Percentiles rank a stretch among this genome's conserved stretches.
Evolutionary conservation across 2,113 vertebrate species (phyloP).

Genomic region (Leucoraja erinaceus): DNA sequence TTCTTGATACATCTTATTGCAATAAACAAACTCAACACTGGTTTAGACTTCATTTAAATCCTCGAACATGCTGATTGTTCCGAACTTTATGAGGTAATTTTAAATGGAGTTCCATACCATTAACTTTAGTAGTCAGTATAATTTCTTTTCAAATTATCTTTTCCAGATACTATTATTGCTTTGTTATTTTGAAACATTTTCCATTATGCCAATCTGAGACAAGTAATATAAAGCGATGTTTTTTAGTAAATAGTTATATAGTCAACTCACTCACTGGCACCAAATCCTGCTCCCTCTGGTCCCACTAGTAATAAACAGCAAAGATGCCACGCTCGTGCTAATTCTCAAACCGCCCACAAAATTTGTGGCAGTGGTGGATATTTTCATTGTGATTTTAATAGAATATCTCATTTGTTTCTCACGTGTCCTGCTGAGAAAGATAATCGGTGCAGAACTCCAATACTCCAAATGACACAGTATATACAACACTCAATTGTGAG

Average conservation of each 20-base stretch:
- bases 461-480: no score
- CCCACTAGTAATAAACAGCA: neutral
- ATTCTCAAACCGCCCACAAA: neutral
- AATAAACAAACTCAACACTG: constrained; percentile 28
- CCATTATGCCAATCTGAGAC: neutral
- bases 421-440: neutral
- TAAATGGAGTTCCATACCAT: constrained; percentile 31
- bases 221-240: neutral
- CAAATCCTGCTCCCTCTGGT: neutral
- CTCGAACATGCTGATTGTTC: neutral
- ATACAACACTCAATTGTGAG: no score
- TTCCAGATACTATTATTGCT: constrained; percentile 11
- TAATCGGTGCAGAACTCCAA: neutral
- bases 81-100: constrained; percentile 14
- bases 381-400: neutral
- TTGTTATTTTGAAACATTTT: constrained; percentile 16
- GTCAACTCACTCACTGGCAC: neutral
- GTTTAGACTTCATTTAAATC: constrained; percentile 36
- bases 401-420: neutral
- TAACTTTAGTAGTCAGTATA: constrained; percentile 31
- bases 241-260: constrained; percentile 11
- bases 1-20: constrained; percentile 2
- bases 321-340: neutral
- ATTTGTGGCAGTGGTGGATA: neutral
- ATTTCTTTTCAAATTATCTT: constrained; percentile 27